Evolutionary conservation across 1,140 invertebrate genomes (phyloP), one percentile per base, ranked within the genome.

Genomic region (Nixonia krombeini): DNA sequence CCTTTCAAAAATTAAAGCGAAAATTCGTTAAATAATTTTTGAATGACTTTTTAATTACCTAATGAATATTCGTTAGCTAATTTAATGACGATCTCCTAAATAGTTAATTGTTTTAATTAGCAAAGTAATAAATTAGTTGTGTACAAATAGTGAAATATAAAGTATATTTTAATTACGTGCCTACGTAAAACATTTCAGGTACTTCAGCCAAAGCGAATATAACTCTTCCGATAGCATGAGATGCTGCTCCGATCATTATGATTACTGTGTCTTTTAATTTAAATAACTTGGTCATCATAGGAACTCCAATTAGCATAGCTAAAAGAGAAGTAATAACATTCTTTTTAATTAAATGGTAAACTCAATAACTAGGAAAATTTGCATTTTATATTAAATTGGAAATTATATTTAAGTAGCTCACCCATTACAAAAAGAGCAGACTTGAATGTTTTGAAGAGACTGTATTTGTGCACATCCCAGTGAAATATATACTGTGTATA

Each of bases 221-320:
- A 8, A 92, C 62, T 67, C 92, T 88, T 0, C 89, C 91, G 4
- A 79, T 33, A n/a, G 89, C 87, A 74, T 93, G 91, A 0, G 90
- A 87, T 4, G 86, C 62, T 5, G 91, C 88, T 1, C 92, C 92
- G 12, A 93, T 76, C 72, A 90, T 88, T 18, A 92, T 86, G 28
- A 93, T 92, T 0, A 89, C 82, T n/a, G 90, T 91, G 67, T 94
- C 92, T 31, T 79, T 87, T 83, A 90, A 88, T 7, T 86, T 83
- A 0, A 92, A 80, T 0, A 88, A 13, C 77, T 88, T 90, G 13
- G 87, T 91, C 87, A 93, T 87, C 1, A 92, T 29, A 1, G 92
- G 92, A 47, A 91, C 88, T 0, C 87, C 90, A 7, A 91, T 53
- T 2, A 93, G 72, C 84, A 92, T 89, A 12, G 83, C 85, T 86